Evolutionary conservation across 2,797 vertebrate species (phyloP).

Genomic region (Characodon lateralis): DNA sequence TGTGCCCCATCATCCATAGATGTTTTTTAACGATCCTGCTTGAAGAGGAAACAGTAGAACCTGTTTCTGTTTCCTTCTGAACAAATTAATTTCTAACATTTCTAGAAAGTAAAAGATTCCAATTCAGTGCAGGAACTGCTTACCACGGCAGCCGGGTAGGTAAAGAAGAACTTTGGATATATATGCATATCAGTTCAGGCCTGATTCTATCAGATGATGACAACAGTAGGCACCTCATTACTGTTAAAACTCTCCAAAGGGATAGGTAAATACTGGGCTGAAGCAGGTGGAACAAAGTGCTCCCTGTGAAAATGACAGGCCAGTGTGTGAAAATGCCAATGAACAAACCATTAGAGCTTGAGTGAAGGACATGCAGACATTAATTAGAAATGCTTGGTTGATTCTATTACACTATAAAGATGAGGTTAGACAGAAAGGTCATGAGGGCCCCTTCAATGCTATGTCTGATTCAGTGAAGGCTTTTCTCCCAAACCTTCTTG

Average conservation of each 20-base stretch:
- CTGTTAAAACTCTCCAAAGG: slow-evolving; percentile 12
- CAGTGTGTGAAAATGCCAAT: slow-evolving; percentile 60
- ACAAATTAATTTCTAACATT: not conserved
- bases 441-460: slow-evolving; percentile 59
- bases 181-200: not conserved
- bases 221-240: slow-evolving; percentile 5
- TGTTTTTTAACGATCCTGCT: not conserved
- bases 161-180: not conserved
- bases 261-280: slow-evolving; percentile 26
- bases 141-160: not conserved
- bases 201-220: not conserved
- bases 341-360: slow-evolving; percentile 72
- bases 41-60: not conserved
- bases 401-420: slow-evolving; percentile 71
- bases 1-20: not conserved
- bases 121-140: not conserved
- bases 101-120: not conserved
- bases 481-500: slow-evolving; percentile 39
- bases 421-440: slow-evolving; percentile 69
- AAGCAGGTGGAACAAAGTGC: slow-evolving; percentile 35
- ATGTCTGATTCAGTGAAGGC: slow-evolving; percentile 61
- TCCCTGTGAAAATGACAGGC: slow-evolving; percentile 37
- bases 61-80: not conserved
- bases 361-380: slow-evolving; percentile 71
- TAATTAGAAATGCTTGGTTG: slow-evolving; percentile 73